Conservation (phyloP, 53 echinoderm and acorn worm species). For the Astropecten irregularis region DNA sequence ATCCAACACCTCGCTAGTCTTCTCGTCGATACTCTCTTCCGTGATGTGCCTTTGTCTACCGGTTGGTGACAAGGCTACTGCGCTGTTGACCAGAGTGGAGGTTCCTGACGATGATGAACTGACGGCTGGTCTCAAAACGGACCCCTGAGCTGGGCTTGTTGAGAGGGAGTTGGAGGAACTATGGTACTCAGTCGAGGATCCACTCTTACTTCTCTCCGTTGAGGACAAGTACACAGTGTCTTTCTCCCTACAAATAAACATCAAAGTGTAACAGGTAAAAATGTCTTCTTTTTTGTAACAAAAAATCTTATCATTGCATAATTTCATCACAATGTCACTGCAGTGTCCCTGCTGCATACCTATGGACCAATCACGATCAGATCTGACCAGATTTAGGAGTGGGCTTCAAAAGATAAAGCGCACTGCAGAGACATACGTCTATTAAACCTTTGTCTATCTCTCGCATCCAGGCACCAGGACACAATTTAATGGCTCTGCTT, state of each 20-base stretch:
- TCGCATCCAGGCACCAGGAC: no score
- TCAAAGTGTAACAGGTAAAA: no score
- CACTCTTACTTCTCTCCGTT: slow-evolving; percentile 6
- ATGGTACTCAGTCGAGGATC: slow-evolving; percentile 60
- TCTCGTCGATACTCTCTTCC: background rate
- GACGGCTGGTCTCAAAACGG: background rate
- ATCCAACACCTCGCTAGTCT: background rate
- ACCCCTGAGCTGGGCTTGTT: slow-evolving; percentile 1
- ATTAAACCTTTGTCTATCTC: no score
- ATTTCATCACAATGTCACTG: background rate
- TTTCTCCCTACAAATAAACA: slow-evolving; percentile 24
- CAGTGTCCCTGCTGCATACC: no score
- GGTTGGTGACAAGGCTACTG: background rate
- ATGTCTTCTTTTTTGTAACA: no score
- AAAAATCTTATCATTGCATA: background rate
- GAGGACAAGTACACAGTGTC: background rate
- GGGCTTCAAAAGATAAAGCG: no score
- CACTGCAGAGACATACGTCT: no score
- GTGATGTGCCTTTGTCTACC: slow-evolving; percentile 18
- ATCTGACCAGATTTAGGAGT: no score
- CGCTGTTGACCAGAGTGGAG: slow-evolving; percentile 32
- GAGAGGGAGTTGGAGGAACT: slow-evolving; percentile 32
- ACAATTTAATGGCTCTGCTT: no score
- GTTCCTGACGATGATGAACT: slow-evolving; percentile 23
- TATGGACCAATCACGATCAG: no score